Evolutionary conservation across 2,888 invertebrate species (phyloP).

Genomic region (Busseola fusca): DNA sequence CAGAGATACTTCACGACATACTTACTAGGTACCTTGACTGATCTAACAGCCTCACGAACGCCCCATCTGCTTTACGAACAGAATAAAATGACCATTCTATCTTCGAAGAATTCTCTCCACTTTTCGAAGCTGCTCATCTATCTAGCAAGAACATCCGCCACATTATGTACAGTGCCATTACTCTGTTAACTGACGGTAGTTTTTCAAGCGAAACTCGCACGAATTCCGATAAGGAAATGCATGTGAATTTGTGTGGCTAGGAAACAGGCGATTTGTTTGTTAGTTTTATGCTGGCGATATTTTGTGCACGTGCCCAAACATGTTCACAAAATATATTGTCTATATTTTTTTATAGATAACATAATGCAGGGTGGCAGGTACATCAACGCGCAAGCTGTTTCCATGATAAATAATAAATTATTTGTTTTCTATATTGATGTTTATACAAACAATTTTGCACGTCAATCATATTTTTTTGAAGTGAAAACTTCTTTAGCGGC

Average conservation of each 20-base stretch:
- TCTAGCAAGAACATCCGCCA: constrained; percentile 52
- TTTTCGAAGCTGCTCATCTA: constrained; percentile 48
- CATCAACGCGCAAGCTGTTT: not conserved
- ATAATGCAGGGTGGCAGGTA: not conserved
- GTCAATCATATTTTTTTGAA: too few relatives aligned
- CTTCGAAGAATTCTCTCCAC: constrained; percentile 34
- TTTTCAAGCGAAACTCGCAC: constrained; percentile 63
- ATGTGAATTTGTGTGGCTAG: constrained; percentile 53
- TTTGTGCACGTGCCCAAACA: constrained; percentile 5
- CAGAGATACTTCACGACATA: not conserved
- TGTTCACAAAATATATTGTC: too few relatives aligned
- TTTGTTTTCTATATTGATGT: too few relatives aligned
- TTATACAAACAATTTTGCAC: too few relatives aligned
- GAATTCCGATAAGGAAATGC: constrained; percentile 64
- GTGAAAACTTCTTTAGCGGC: too few relatives aligned
- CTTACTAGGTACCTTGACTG: not conserved
- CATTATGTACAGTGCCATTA: constrained; percentile 60
- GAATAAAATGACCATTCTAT: constrained; percentile 41
- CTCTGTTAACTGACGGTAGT: constrained; percentile 65
- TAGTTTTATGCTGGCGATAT: constrained; percentile 16
- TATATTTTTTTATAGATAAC: not conserved
- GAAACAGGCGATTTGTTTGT: constrained; percentile 37
- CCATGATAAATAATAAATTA: not conserved
- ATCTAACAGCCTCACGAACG: constrained; percentile 6
- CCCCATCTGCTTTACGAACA: constrained; percentile 27